Evolutionary conservation across 2,797 vertebrate genomes (phyloP).

Genomic region (Halcyon smyrnensis): DNA sequence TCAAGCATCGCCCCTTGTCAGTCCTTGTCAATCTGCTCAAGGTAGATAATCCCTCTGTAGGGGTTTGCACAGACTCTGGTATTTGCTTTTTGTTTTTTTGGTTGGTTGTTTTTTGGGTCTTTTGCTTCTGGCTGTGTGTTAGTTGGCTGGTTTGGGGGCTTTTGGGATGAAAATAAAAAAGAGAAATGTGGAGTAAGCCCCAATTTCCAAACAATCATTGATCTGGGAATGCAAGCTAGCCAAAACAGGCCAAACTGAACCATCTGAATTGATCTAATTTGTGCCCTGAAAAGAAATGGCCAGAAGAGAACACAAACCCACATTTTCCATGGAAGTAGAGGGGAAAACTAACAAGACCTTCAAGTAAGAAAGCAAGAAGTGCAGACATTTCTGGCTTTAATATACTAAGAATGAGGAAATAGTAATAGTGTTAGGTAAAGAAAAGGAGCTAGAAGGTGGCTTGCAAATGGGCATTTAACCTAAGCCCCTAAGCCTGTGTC

Average conservation of each 20-base stretch:
- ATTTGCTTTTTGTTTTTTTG: background rate
- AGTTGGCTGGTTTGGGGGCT: background rate
- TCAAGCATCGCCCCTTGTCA: rapidly evolving
- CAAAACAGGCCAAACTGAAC: background rate
- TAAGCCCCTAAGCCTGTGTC: background rate
- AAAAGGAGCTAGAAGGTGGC: background rate
- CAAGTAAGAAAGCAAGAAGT: background rate
- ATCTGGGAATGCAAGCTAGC: background rate
- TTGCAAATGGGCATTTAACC: background rate
- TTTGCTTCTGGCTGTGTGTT: background rate
- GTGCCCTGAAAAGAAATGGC: background rate
- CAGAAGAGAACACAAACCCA: background rate
- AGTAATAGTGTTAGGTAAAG: background rate
- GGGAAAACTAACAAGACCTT: background rate
- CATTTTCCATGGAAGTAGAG: background rate
- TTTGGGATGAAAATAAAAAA: background rate
- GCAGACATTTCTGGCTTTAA: background rate
- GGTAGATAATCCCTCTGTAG: background rate
- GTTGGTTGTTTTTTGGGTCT: background rate
- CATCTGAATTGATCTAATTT: background rate
- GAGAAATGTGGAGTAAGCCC: background rate
- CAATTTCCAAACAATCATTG: background rate
- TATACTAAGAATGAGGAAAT: background rate
- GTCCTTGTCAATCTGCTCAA: background rate
- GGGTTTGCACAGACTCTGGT: background rate